Conservation (phyloP, 2,113 vertebrate species). For the Pterocles orientalis region DNA sequence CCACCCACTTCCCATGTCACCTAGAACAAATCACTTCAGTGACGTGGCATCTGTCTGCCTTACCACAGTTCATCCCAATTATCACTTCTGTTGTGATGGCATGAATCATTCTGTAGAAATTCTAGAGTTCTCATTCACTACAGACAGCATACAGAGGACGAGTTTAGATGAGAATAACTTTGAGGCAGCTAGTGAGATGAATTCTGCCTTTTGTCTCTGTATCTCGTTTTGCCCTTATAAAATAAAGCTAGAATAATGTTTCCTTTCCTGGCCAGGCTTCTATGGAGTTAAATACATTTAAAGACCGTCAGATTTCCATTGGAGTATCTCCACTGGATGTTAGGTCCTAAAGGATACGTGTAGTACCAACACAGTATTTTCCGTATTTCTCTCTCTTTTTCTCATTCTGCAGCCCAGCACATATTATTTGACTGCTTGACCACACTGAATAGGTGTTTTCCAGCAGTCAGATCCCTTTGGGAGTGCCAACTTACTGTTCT, state of each 20-base stretch:
- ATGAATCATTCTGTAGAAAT: conserved; percentile 17
- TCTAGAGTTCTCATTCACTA: not conserved
- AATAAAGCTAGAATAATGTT: not conserved
- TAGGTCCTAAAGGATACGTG: not conserved
- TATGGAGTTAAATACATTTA: not conserved
- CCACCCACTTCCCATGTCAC: not conserved
- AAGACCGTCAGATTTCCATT: not conserved
- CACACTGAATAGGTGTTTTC: not conserved
- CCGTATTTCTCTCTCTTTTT: not conserved
- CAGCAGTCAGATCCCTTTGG: not conserved
- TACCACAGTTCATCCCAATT: not conserved
- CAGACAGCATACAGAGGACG: not conserved
- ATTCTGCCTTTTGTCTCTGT: not conserved
- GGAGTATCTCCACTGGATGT: not conserved
- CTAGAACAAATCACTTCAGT: not conserved
- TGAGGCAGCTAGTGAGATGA: not conserved
- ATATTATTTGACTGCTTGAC: not conserved
- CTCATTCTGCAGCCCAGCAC: not conserved
- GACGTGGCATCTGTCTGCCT: not conserved
- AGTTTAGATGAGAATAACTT: not conserved
- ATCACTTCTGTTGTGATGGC: not conserved
- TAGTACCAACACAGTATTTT: not conserved
- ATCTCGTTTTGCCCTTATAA: not conserved
- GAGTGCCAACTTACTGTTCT: not conserved
- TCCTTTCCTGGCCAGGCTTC: not conserved